phyloP scores from a whole-genome alignment of 1,140 invertebrate genomes.

The Neuroterus valhalla region DNA sequence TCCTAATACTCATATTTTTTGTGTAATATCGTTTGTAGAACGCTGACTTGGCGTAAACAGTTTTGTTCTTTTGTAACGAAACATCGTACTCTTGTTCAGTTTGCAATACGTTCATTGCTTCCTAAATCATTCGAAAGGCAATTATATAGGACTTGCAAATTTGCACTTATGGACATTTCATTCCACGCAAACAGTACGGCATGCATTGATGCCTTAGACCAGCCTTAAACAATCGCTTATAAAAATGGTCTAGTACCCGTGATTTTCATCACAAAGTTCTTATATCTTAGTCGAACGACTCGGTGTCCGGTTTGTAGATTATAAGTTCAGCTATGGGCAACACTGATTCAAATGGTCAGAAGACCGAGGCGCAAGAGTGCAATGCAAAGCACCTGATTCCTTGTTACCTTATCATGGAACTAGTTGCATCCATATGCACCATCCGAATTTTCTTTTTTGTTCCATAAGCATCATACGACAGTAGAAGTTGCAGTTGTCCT shows the following conservation, averaged over 20 bases:
- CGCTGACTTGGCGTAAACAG: too few species aligned
- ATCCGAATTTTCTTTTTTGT: neutral
- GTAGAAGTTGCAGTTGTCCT: neutral
- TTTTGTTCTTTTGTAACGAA: too few species aligned
- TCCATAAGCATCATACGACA: neutral
- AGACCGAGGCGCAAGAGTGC: neutral
- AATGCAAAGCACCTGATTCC: too few species aligned
- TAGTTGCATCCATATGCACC: neutral
- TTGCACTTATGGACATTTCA: neutral
- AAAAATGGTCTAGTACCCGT: neutral
- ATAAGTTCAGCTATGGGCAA: neutral
- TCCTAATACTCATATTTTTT: too few species aligned
- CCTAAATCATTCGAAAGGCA: neutral
- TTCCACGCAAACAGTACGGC: neutral
- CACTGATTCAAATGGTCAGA: neutral
- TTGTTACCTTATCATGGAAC: too few species aligned
- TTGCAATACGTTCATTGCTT: neutral
- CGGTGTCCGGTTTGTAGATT: neutral
- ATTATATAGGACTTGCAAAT: neutral
- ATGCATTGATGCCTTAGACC: conserved; percentile 22
- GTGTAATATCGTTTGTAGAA: too few species aligned
- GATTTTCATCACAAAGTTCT: neutral
- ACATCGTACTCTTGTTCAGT: too few species aligned
- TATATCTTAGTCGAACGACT: neutral
- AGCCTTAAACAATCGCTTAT: neutral